Evolutionary conservation across 2,113 vertebrate genomes (phyloP).

Genomic region (Callipepla squamata): DNA sequence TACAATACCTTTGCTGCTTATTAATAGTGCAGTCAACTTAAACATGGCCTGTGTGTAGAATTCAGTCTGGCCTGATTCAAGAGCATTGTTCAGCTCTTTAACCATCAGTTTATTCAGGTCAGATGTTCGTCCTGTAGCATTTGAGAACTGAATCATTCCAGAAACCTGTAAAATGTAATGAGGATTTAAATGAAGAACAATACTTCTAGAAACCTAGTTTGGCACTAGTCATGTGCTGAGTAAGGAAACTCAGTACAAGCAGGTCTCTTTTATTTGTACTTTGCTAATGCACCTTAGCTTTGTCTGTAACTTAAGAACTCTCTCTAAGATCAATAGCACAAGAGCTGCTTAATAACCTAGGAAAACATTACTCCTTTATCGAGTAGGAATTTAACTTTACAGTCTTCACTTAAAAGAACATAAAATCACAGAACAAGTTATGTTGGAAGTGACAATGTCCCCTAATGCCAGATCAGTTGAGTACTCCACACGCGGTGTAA

Average conservation of each 20-base stretch:
- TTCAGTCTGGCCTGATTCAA: constrained; percentile 82
- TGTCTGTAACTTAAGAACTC: background rate
- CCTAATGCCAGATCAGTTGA: background rate
- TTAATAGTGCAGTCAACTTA: constrained; percentile 93
- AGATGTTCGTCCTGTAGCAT: constrained; percentile 84
- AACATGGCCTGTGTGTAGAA: constrained; percentile 93
- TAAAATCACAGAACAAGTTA: background rate
- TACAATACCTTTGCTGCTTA: constrained; percentile 89
- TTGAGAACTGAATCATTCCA: constrained; percentile 94
- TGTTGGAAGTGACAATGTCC: background rate
- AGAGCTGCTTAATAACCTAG: background rate
- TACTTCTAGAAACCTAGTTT: background rate
- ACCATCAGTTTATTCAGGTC: constrained; percentile 92
- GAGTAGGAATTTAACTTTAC: background rate
- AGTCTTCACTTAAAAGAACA: background rate
- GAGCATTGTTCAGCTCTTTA: constrained; percentile 84
- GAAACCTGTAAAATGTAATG: constrained; percentile 81
- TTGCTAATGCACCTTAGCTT: background rate
- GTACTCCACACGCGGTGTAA: fast-evolving
- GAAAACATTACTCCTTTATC: background rate
- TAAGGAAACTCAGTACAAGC: background rate
- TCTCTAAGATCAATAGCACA: background rate
- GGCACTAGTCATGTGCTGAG: background rate
- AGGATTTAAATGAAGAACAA: background rate
- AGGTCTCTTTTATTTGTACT: background rate